These are phyloP conservation scores for Corythornis vintsioides DNA, from an alignment of 2,113 vertebrate genomes.

Conservation along the genomic window DNA sequence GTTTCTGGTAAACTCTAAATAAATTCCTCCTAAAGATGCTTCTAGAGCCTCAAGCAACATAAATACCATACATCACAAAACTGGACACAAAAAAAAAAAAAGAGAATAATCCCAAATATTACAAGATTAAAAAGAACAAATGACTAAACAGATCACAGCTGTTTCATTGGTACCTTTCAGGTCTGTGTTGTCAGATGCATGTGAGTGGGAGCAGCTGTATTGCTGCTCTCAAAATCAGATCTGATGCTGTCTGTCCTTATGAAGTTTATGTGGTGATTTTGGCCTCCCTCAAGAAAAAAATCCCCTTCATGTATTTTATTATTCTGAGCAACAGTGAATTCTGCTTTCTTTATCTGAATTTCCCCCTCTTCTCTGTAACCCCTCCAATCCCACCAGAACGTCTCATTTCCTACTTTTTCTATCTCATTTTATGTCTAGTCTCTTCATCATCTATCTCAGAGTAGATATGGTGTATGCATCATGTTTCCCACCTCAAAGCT, in stretches of 20 bases:
- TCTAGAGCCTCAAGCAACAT: background rate
- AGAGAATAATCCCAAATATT: background rate
- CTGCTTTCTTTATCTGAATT: too few species aligned
- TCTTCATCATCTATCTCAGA: background rate
- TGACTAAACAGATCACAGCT: background rate
- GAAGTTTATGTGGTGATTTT: too few species aligned
- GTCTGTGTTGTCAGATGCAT: background rate
- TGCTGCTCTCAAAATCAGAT: background rate
- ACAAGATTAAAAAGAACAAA: background rate
- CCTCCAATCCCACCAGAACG: too few species aligned
- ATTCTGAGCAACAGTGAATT: too few species aligned
- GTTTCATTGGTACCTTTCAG: background rate
- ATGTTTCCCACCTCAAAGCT: background rate
- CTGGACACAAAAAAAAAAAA: background rate
- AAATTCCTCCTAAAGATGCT: background rate
- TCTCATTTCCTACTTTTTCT: background rate
- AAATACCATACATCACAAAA: background rate
- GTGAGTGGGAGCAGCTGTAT: background rate
- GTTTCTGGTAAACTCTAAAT: background rate
- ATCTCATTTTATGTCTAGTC: background rate
- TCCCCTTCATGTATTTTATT: too few species aligned
- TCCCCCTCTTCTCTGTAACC: too few species aligned
- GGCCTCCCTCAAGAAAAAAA: too few species aligned
- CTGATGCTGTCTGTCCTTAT: background rate
- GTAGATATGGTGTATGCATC: rapidly evolving